Percentiles rank a stretch among this genome's conserved stretches.
Conservation (phyloP, 2,113 vertebrate species). For the Megaceryle maxima region DNA sequence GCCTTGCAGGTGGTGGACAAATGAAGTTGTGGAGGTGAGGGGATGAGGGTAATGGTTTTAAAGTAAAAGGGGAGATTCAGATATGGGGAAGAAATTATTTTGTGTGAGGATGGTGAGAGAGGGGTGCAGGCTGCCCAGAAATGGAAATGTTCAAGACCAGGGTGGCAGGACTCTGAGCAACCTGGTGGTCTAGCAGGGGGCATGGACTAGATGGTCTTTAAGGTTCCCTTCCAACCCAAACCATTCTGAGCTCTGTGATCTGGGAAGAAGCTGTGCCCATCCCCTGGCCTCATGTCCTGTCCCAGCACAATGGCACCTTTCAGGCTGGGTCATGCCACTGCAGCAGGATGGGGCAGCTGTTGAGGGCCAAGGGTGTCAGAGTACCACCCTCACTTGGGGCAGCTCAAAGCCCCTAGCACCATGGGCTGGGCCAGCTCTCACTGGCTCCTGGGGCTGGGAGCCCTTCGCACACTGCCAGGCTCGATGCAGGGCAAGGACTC, state of each 20-base stretch:
- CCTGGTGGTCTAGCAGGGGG: neutral
- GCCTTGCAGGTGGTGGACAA: too few species aligned
- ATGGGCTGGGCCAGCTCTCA: neutral
- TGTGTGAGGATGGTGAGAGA: neutral
- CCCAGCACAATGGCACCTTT: fast-evolving
- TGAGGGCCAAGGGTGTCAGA: neutral
- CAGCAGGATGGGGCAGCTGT: fast-evolving
- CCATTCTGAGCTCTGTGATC: neutral
- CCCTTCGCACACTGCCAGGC: neutral
- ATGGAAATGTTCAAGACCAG: neutral
- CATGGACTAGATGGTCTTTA: neutral
- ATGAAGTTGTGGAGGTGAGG: neutral
- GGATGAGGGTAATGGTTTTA: neutral
- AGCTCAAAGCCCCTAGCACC: neutral
- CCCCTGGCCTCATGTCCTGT: too few species aligned
- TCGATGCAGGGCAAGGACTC: neutral
- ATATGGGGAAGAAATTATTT: neutral
- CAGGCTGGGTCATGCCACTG: neutral
- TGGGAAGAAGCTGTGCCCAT: neutral
- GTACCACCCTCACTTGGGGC: fast-evolving
- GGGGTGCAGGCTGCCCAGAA: neutral
- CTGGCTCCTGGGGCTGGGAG: neutral
- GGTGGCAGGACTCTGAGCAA: neutral
- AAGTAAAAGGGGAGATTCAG: neutral
- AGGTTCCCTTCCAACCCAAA: neutral